Conservation (phyloP, 1,140 invertebrate genomes). For the Drosophila pruinosa region DNA sequence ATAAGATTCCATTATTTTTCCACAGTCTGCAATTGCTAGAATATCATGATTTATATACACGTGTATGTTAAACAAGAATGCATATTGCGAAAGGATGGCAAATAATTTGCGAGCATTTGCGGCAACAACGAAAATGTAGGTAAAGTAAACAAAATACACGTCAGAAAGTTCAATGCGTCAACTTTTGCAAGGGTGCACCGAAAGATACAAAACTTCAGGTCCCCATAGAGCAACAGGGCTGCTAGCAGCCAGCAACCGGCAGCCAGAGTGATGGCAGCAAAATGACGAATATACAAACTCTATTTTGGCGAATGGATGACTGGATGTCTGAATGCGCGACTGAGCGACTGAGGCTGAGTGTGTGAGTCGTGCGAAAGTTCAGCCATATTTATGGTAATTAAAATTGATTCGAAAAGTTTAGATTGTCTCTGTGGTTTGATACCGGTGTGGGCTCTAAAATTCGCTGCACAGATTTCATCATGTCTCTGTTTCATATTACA, state of each 20-base stretch:
- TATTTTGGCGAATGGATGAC: constrained; percentile 14
- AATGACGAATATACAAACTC: constrained; percentile 52
- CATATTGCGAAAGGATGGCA: constrained; percentile 50
- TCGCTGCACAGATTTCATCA: constrained; percentile 46
- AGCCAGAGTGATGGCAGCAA: no score
- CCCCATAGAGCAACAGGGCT: constrained; percentile 1
- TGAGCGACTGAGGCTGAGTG: constrained; percentile 1
- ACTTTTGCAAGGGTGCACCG: constrained; percentile 15
- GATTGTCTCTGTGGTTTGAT: constrained; percentile 69
- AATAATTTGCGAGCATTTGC: constrained; percentile 52
- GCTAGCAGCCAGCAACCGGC: background rate
- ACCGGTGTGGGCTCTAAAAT: constrained; percentile 42
- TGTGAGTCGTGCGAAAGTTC: constrained; percentile 55
- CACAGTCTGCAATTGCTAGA: background rate
- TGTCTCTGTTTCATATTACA: constrained; percentile 50
- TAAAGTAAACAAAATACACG: constrained; percentile 46
- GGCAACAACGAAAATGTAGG: constrained; percentile 14
- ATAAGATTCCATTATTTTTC: no score
- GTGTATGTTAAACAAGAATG: background rate
- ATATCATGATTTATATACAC: background rate
- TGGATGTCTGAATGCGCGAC: constrained; percentile 33
- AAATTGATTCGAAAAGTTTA: constrained; percentile 82
- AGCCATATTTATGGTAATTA: constrained; percentile 80
- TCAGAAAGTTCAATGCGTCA: constrained; percentile 27
- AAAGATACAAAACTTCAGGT: constrained; percentile 27